Conservation (phyloP, 2,888 invertebrate species). For the Lasioglossum marginatum region DNA sequence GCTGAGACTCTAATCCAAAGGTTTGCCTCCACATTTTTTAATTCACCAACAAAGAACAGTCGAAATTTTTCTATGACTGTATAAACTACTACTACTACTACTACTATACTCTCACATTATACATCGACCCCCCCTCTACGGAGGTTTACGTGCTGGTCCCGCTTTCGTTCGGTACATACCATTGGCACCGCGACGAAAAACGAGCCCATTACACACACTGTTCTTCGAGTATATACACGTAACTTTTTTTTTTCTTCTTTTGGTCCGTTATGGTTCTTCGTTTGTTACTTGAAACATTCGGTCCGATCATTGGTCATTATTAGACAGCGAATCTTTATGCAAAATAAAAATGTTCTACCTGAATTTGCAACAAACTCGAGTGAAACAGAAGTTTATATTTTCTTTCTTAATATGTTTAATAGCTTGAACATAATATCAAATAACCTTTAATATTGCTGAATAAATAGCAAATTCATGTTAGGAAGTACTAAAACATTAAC, state of each 20-base stretch:
- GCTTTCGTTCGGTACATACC: conserved; percentile 51
- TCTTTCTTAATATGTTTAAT: too few relatives aligned
- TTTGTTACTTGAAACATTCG: conserved; percentile 44
- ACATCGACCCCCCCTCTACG: conserved; percentile 45
- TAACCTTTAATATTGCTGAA: too few relatives aligned
- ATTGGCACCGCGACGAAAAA: conserved; percentile 53
- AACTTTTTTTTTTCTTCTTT: conserved; percentile 27
- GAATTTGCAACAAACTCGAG: too few relatives aligned
- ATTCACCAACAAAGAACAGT: conserved; percentile 67
- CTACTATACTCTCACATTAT: conserved; percentile 40
- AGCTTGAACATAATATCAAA: too few relatives aligned
- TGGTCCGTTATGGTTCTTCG: conserved; percentile 36
- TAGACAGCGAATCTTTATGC: too few relatives aligned
- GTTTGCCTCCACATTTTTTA: conserved; percentile 83
- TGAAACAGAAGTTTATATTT: too few relatives aligned
- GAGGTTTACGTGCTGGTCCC: conserved; percentile 50
- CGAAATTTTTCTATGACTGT: conserved; percentile 58
- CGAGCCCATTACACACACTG: conserved; percentile 31
- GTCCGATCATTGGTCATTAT: neutral
- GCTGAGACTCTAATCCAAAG: conserved; percentile 84
- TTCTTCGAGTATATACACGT: conserved; percentile 29
- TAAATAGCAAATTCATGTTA: too few relatives aligned
- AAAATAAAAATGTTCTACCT: too few relatives aligned
- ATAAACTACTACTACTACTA: neutral
- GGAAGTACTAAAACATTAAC: too few relatives aligned